Conservation (phyloP, 2,113 vertebrate genomes). For the Cyprinodon variegatus region DNA sequence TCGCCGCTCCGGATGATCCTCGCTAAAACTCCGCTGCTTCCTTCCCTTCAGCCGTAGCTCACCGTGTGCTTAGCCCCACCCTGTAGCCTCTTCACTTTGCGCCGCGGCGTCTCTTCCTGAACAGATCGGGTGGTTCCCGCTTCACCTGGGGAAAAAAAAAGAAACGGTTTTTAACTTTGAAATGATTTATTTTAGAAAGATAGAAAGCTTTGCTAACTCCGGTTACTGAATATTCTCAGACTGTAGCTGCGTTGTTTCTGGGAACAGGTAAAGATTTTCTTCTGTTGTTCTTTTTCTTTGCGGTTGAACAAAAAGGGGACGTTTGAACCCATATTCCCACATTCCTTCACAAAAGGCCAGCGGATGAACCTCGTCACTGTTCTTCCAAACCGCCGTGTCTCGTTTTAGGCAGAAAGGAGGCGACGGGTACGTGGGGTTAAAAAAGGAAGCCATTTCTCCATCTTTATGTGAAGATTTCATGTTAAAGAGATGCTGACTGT, state of each 20-base stretch:
- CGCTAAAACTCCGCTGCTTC: constrained; percentile 44
- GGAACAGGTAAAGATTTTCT: not conserved
- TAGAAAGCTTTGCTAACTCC: not conserved
- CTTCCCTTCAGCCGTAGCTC: not conserved
- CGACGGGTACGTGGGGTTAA: not conserved
- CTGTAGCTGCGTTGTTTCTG: not conserved
- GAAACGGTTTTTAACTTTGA: not conserved
- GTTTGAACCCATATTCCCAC: not conserved
- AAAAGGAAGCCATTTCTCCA: constrained; percentile 7
- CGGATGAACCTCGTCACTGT: constrained; percentile 13
- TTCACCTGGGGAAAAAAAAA: not conserved
- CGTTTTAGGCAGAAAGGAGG: not conserved
- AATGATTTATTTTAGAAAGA: not conserved
- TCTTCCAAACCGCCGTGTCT: constrained; percentile 40
- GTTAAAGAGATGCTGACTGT: not conserved
- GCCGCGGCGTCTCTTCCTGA: constrained; percentile 40
- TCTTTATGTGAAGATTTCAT: not conserved
- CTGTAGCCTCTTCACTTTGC: constrained; percentile 45
- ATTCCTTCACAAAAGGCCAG: constrained; percentile 25
- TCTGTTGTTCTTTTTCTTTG: not conserved
- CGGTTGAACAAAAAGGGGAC: not conserved
- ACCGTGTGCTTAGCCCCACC: not conserved
- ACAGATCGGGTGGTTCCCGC: not conserved
- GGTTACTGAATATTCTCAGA: not conserved
- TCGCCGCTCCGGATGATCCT: constrained; percentile 84